Evolutionary conservation across 1,140 invertebrate species (phyloP), one percentile per base, ranked within the genome.

Genomic region (Aphelenchoides avenae): DNA sequence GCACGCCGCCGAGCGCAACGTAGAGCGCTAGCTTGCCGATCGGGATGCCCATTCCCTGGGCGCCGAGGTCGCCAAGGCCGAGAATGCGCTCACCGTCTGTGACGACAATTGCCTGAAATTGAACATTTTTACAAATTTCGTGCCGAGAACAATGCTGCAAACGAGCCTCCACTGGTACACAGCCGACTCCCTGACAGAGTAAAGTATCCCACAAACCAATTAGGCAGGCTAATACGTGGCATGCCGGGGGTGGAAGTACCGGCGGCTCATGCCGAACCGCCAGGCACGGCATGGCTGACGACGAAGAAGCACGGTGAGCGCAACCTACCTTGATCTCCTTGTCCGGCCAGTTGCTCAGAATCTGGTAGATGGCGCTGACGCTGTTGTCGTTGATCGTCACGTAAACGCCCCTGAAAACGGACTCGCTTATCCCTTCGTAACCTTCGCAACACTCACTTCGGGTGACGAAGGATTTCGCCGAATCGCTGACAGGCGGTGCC

Each of bases 401-500:
- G 73, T 92, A 98, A 1, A 98, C 81, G 51, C 93, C 93, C n/a
- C 48, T 51, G 24, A 52, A 51, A 51, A 9, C 15, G n/a, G n/a
- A n/a, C n/a, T n/a, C n/a, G n/a, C n/a, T n/a, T n/a, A n/a, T n/a
- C n/a, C n/a, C n/a, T n/a, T n/a, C n/a, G n/a, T n/a, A n/a, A n/a
- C n/a, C n/a, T n/a, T n/a, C n/a, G n/a, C n/a, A 2, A 7, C 39
- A 5, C 40, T 56, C 66, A 83, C 81, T 89, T 85, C 0, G 92
- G 91, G 77, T 91, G 83, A 48, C 89, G 84, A 75, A 89, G 96
- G 72, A 94, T 89, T 22, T 91, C 83, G 30, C 92, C 91, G 75
- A 92, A 97, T 70, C 91, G 89, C 80, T 94, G 91, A 77, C 93
- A 97, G 0, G 93, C 93, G 64, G 89, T 80, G 0, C 93, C 93